Percentiles rank a stretch among this genome's conserved stretches.
phyloP scores from a whole-genome alignment of 2,113 vertebrate genomes.

The Urocitellus parryii region DNA sequence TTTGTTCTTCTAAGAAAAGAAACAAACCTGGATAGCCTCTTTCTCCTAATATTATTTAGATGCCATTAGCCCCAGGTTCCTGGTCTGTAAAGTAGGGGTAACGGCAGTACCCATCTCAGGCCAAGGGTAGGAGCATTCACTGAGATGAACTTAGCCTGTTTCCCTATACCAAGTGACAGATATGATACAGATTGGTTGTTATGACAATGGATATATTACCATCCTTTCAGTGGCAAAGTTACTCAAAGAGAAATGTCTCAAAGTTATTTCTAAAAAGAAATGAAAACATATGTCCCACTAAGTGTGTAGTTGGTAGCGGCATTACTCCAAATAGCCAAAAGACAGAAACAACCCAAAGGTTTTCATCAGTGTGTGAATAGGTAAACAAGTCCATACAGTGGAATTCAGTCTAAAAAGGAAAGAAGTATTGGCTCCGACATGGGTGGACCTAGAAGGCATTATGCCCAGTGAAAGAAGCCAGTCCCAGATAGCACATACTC shows the following conservation, averaged over 20 bases:
- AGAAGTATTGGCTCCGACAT: not conserved
- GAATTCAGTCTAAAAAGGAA: not conserved
- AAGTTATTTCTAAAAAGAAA: conserved; percentile 33
- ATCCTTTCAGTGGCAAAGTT: not conserved
- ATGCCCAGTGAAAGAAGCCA: not conserved
- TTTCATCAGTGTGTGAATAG: not conserved
- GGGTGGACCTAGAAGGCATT: not conserved
- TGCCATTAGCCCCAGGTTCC: not conserved
- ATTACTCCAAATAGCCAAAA: not conserved
- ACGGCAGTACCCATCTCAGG: not conserved
- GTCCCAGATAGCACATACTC: not conserved
- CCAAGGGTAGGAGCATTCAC: not conserved
- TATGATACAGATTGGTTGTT: not conserved
- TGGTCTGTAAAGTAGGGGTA: not conserved
- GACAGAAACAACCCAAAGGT: not conserved
- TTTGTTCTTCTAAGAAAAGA: not conserved
- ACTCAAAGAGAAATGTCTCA: not conserved
- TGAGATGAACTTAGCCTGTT: not conserved
- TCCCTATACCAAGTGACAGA: not conserved
- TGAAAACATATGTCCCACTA: not conserved
- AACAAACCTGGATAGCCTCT: not conserved
- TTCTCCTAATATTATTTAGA: not conserved
- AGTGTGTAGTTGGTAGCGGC: not conserved
- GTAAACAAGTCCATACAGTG: not conserved
- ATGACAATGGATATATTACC: not conserved